Percentiles rank a stretch among this genome's conserved stretches.
Conservation (phyloP, 2,888 invertebrate species). For the Apamea epomidion region DNA sequence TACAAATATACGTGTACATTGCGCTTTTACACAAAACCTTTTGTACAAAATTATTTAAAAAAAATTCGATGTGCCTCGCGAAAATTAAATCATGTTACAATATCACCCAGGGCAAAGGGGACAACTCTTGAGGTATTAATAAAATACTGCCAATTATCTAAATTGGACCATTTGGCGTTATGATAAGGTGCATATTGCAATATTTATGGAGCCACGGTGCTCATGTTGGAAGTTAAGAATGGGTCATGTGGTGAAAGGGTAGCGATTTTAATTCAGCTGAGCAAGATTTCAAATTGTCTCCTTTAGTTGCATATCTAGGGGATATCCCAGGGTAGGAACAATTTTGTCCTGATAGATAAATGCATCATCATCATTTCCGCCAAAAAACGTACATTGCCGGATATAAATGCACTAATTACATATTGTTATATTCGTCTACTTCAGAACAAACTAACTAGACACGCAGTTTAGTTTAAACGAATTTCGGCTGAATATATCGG, state of each 20-base stretch:
- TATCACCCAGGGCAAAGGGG: conserved; percentile 36
- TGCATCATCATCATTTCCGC: not conserved
- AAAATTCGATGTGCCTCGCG: conserved; percentile 16
- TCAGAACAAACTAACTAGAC: not conserved
- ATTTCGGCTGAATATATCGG: not conserved
- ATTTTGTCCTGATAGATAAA: not conserved
- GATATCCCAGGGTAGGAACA: not conserved
- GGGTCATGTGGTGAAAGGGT: conserved; percentile 49
- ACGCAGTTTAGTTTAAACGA: not conserved
- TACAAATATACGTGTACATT: not conserved
- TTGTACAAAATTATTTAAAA: conserved; percentile 10
- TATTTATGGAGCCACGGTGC: conserved; percentile 62
- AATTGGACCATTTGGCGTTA: conserved; percentile 67
- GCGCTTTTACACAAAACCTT: not conserved
- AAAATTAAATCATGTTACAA: conserved; percentile 53
- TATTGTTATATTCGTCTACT: not conserved
- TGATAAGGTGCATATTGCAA: conserved; percentile 76
- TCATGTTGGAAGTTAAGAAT: conserved; percentile 61
- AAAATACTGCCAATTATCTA: conserved; percentile 64
- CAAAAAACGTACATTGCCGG: not conserved
- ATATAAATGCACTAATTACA: not conserved
- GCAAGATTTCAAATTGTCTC: not conserved
- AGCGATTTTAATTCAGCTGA: conserved; percentile 34
- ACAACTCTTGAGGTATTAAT: conserved; percentile 69
- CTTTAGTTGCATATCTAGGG: not conserved